Evolutionary conservation across 1,140 invertebrate genomes (phyloP), one percentile per base, ranked within the genome.

Genomic region (Drosophila orosa): DNA sequence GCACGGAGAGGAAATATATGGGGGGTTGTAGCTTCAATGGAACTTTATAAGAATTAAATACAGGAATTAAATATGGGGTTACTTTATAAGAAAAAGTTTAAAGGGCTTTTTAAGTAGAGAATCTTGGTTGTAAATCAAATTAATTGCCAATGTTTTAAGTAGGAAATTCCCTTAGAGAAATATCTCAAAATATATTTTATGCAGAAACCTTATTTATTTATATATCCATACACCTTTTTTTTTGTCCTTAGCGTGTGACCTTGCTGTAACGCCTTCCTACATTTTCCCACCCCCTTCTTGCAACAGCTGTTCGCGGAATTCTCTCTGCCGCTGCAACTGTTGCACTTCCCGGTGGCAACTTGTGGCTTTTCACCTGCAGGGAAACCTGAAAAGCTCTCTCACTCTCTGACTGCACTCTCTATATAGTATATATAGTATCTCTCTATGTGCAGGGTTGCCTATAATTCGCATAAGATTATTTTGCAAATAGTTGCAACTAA

Each of bases 331-430:
- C 35, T 76, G 79, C 79, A 82, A 61, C 83, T 87, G 83, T 87
- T 87, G 83, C 83, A 67, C 74, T 61, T 62, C 48, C 60, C 29
- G 59, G 62, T 77, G 58, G 78, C 84, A 89, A 89, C 84, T 89
- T 89, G 84, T 89, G 45, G 83, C 76, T 67, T 54, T 33, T 44
- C 47, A 50, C 35, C 60, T 65, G 60, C 60, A 33, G 12, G 7
- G 3, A n/a, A 31, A 12, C 31, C 44, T 25, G 56, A 47, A 74
- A 67, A 57, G 54, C 58, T 76, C 25, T 37, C 24, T 19, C 39
- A 33, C 31, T 22, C 52, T 52, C 44, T 44, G 17, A n/a, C 15
- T 29, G 47, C 42, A 60, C 39, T 78, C 44, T 42, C 37, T n/a
- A n/a, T n/a, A n/a, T n/a, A n/a, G n/a, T n/a, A n/a, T n/a, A n/a